These are phyloP conservation scores for Halocynthia roretzi DNA, from an alignment of 23 tunicate genomes.

Conservation along the genomic window DNA sequence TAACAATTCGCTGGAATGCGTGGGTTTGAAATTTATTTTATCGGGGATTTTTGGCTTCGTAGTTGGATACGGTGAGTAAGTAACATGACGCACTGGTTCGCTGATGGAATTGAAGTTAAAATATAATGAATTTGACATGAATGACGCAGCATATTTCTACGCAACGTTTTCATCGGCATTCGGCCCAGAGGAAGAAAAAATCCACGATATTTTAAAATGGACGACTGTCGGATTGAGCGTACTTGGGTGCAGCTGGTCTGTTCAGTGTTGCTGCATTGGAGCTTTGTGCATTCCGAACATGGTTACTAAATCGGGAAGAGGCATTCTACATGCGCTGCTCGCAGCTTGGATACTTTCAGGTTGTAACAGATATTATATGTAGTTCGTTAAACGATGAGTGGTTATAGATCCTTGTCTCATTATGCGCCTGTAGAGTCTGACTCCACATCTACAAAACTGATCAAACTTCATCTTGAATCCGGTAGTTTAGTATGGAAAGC, in stretches of 20 bases:
- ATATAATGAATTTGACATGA: background rate
- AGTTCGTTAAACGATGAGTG: background rate
- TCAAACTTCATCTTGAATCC: too few species aligned
- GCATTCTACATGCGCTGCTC: constrained; percentile 41
- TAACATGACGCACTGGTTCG: background rate
- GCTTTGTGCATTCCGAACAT: constrained; percentile 67
- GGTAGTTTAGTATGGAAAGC: too few species aligned
- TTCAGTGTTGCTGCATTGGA: constrained; percentile 72
- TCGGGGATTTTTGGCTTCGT: constrained; percentile 1
- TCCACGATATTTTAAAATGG: constrained; percentile 30
- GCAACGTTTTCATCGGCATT: constrained; percentile 55
- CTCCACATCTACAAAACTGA: too few species aligned
- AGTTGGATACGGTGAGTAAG: constrained; percentile 19
- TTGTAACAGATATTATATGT: background rate
- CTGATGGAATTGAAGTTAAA: background rate
- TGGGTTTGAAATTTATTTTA: background rate
- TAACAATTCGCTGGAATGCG: constrained; percentile 10
- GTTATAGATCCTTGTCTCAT: too few species aligned
- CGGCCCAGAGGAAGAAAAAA: constrained; percentile 19
- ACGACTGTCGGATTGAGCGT: constrained; percentile 14
- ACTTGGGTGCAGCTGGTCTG: constrained; percentile 50
- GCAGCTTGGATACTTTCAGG: constrained; percentile 81
- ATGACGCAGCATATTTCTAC: constrained; percentile 43
- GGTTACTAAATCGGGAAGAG: constrained; percentile 71
- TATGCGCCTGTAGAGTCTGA: too few species aligned